phyloP scores from a whole-genome alignment of 2,113 vertebrate species.

The Passer montanus region DNA sequence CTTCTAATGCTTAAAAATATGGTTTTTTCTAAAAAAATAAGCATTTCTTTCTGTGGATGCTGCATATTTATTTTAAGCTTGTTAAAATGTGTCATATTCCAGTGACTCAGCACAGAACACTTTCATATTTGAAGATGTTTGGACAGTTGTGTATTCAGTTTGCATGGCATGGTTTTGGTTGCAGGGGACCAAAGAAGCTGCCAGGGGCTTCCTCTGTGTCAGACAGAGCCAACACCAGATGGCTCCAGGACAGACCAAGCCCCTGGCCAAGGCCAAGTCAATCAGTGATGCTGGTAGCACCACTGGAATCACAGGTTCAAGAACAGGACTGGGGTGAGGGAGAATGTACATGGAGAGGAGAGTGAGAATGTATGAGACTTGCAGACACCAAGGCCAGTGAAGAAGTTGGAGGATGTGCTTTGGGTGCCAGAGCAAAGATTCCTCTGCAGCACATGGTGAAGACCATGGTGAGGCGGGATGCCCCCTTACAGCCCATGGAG shows the following conservation, averaged over 20 bases:
- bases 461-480: too few relatives aligned
- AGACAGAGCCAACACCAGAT: neutral
- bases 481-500: neutral
- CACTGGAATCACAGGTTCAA: neutral
- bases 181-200: neutral
- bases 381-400: too few relatives aligned
- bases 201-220: neutral
- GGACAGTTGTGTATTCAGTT: neutral
- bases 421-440: neutral
- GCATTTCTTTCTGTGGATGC: neutral
- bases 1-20: neutral
- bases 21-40: neutral
- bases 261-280: neutral
- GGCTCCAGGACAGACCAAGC: neutral
- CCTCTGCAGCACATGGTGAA: neutral
- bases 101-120: neutral
- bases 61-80: neutral
- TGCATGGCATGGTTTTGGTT: neutral
- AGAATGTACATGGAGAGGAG: neutral
- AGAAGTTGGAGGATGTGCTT: neutral
- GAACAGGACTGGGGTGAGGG: rapidly evolving
- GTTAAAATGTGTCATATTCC: neutral
- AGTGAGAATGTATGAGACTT: neutral
- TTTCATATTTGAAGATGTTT: neutral
- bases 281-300: neutral